These are phyloP conservation scores for Peromyscus nudipes DNA, from an alignment of 2,797 vertebrate genomes.

Conservation along the genomic window DNA sequence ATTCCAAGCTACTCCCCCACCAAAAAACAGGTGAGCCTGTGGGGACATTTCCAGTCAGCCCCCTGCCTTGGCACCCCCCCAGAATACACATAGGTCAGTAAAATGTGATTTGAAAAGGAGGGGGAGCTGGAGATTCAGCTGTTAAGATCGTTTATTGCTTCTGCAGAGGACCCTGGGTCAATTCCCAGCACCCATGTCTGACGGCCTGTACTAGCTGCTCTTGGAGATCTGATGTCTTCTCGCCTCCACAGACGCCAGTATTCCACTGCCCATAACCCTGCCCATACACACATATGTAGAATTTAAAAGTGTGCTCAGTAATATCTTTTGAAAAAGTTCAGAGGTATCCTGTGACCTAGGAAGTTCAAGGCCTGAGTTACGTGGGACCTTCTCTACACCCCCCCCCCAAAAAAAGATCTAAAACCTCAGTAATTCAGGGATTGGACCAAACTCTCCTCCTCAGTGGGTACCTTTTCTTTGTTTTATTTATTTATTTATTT, in stretches of 20 bases:
- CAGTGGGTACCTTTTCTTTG: background rate
- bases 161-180: background rate
- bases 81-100: too few relatives aligned
- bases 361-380: background rate
- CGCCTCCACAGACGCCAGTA: background rate
- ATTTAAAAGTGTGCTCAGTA: background rate
- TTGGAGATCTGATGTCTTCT: background rate
- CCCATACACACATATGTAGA: too few relatives aligned
- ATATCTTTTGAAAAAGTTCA: background rate
- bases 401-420: background rate
- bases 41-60: background rate
- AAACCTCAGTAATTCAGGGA: background rate
- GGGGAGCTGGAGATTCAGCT: background rate
- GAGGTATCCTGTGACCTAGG: background rate
- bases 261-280: background rate
- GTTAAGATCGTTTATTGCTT: background rate
- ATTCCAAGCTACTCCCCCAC: too few relatives aligned
- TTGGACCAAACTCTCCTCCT: background rate
- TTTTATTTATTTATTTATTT: background rate
- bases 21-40: background rate
- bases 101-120: background rate
- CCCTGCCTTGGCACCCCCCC: background rate
- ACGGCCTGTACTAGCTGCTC: too few relatives aligned
- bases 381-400: background rate
- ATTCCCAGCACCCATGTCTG: background rate